phyloP scores from a whole-genome alignment of 2,113 vertebrate genomes.

The Columbina picui region DNA sequence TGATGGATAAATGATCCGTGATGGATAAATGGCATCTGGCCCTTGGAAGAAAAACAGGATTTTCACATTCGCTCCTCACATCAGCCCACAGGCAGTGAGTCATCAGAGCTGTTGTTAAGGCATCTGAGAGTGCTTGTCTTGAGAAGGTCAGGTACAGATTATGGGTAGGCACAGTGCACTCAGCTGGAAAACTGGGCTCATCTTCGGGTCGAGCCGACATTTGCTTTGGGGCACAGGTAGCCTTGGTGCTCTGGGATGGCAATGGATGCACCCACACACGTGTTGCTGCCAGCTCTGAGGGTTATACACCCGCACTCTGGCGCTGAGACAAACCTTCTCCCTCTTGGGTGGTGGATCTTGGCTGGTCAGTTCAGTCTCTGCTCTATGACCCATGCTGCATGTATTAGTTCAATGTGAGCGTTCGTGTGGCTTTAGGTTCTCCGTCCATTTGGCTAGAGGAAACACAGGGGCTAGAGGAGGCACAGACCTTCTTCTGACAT shows the following conservation, averaged over 20 bases:
- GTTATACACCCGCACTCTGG: background rate
- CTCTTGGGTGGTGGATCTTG: background rate
- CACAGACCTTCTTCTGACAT: background rate
- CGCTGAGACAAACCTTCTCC: background rate
- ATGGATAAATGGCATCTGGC: fast-evolving
- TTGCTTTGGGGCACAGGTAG: background rate
- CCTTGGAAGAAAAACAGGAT: background rate
- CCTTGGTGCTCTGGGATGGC: background rate
- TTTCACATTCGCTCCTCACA: background rate
- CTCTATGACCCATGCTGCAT: fast-evolving
- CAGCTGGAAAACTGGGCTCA: background rate
- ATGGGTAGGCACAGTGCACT: fast-evolving
- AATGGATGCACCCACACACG: background rate
- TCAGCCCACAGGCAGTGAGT: background rate
- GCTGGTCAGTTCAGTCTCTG: background rate
- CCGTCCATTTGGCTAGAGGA: background rate
- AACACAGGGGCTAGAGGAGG: background rate
- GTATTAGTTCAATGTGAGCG: background rate
- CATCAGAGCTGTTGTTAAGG: background rate
- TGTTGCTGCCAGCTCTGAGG: fast-evolving
- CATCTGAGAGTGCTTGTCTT: background rate
- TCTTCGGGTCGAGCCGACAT: fast-evolving
- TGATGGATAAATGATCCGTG: background rate
- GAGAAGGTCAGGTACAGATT: background rate
- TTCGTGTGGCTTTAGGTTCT: fast-evolving